phyloP scores from a whole-genome alignment of 2,113 vertebrate species.

The Vanacampus margaritifer region DNA sequence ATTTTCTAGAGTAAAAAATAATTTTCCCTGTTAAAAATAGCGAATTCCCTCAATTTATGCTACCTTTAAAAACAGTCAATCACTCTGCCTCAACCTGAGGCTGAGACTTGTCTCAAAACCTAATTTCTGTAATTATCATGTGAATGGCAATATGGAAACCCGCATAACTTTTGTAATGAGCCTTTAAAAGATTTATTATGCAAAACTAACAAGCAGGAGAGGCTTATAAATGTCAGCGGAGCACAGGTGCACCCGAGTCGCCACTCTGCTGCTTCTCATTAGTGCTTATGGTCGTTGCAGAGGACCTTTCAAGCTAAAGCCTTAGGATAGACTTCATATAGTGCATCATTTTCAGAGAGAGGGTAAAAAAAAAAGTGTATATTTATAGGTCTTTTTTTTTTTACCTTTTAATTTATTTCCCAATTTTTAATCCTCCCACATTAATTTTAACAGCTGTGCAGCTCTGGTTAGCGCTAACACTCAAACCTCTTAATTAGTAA shows the following conservation, averaged over 20 bases:
- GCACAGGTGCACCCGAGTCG: conserved; percentile 48
- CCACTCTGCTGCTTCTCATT: conserved; percentile 38
- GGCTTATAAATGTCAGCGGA: conserved; percentile 36
- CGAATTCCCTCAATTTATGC: conserved; percentile 21
- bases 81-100: conserved; percentile 4
- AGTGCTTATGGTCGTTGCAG: conserved; percentile 27
- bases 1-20: conserved; percentile 13
- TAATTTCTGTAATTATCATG: conserved; percentile 50
- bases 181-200: conserved; percentile 40
- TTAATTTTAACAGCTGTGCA: conserved; percentile 34
- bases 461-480: conserved; percentile 31
- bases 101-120: conserved; percentile 25
- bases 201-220: conserved; percentile 30
- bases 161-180: conserved; percentile 25
- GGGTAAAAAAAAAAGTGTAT: neutral
- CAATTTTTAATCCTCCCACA: conserved; percentile 38
- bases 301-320: conserved; percentile 21
- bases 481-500: conserved; percentile 27
- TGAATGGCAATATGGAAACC: conserved; percentile 51
- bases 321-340: conserved; percentile 19
- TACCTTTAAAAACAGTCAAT: conserved; percentile 28
- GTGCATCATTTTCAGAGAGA: conserved; percentile 25
- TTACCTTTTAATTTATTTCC: conserved; percentile 28
- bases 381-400: conserved; percentile 1
- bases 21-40: conserved; percentile 18